Base-by-base conservation (phyloP, 2,888 invertebrate species). In the Sesamia inferens region DNA sequence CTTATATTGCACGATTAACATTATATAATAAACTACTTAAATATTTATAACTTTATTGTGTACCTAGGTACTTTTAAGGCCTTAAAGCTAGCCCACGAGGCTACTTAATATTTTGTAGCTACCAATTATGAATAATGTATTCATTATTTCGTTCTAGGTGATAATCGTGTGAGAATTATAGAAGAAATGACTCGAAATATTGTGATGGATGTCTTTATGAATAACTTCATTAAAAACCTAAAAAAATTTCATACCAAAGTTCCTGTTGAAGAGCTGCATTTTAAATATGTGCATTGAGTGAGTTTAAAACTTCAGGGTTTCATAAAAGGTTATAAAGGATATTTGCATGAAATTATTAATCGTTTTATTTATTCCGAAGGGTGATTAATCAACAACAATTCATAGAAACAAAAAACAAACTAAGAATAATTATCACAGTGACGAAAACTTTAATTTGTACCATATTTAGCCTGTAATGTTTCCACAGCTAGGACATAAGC, bases 151-250 rank as follows among this genome's bases (percentile, higher is more conserved):
- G 0, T 77, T 67, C 2, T 48, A 80, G 78, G 59, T 68, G 16
- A 16, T 31, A 44, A 65, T 24, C 68, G 59, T 42, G 48, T 24
- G 24, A 74, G 13, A 55, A 55, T 24, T 5, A 31, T 79, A 6
- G 64, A 78, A 68, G 55, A 68, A 64, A 44, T 68, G 13, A 68
- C 78, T 39, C 65, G 78, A 0, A 39, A 81, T 4, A 19, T 62
- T 13, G 57, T 76, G 7, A 68, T 78, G 47, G 54, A 76, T 57
- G 65, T 76, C 0, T 76, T 81, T 16, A 51, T 76, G 51, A 81
- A 78, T 2, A 81, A 76, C 54, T 81, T 13, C 13, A 62, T 81
- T 13, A 19, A 81, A 13, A 69, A 69, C 39, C 7, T 81, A 4
- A 77, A 69, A 42, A 57, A 69, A 10, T 69, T 81, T 14, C 51